Evolutionary conservation across 2,113 vertebrate genomes (phyloP).

Genomic region (Gavialis gangeticus): DNA sequence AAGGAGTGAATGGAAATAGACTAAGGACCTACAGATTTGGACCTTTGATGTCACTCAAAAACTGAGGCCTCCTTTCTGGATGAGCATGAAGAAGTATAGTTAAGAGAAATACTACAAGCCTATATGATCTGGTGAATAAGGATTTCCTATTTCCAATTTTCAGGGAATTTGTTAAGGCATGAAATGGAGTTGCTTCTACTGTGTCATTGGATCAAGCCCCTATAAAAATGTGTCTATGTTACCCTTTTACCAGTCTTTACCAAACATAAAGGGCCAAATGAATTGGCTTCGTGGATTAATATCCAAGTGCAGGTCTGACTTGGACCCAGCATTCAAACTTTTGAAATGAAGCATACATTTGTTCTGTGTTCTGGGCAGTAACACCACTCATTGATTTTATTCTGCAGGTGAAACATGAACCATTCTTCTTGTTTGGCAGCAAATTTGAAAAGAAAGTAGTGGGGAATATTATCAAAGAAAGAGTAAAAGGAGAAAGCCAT

Average conservation of each 20-base stretch:
- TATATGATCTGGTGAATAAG: constrained; percentile 28
- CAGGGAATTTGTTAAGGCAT: neutral
- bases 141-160: constrained; percentile 49
- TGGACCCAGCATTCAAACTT: constrained; percentile 51
- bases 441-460: constrained; percentile 93
- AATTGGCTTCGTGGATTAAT: neutral
- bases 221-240: neutral
- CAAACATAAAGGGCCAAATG: constrained; percentile 24
- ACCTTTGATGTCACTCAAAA: constrained; percentile 34
- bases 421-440: constrained; percentile 89
- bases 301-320: constrained; percentile 40
- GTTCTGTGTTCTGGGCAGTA: constrained; percentile 62
- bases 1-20: constrained; percentile 37
- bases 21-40: constrained; percentile 23
- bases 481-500: constrained; percentile 91
- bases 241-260: neutral
- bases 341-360: constrained; percentile 55
- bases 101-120: constrained; percentile 46
- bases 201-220: neutral
- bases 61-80: neutral
- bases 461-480: constrained; percentile 90
- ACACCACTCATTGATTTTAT: constrained; percentile 76
- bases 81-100: constrained; percentile 9
- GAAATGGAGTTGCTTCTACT: neutral
- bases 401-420: constrained; percentile 92